Base-by-base conservation (phyloP, 2,888 invertebrate genomes). In the Leucophora obtusa region DNA sequence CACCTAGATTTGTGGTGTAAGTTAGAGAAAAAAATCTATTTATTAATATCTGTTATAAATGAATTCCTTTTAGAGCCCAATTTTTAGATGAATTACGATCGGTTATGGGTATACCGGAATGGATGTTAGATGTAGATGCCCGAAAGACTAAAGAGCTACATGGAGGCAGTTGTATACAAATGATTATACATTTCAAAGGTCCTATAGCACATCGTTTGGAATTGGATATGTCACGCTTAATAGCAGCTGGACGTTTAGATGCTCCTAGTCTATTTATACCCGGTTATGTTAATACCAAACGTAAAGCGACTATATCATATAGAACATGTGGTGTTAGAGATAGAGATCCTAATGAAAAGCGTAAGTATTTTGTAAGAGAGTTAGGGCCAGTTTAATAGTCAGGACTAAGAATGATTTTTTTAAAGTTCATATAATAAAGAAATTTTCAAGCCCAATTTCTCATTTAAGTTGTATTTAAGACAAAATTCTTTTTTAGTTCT, bases 1-100 rank as follows among this genome's bases (percentile, higher is more conserved):
- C 96, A 59, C 96, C 97, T 0, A 92, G 96, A 89, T 97, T 97
- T 90, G 96, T 96, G 17, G 92, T 96, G 96, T 97, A 91, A 93
- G 87, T 84, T 11, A n/a, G 11, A 43, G 1, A 43, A n/a, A 54
- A 35, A 3, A 2, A 35, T 50, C 51, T 54, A 38, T 28, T 47
- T 7, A 10, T 53, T 2, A 58, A 6, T 56, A 17, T n/a, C n/a
- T 18, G 11, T 21, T 28, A 28, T 28, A 6, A 28, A 6, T 28
- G 28, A 6, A 28, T 4, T 28, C 28, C 28, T 87, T 89, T 68
- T 86, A 97, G 96, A 1, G 94, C 95, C 0, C 95, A 95, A 90
- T 97, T 97, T 91, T 92, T 97, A 84, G 94, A 94, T 75, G 96
- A 96, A 83, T 91, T 97, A 9, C 92, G 96, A 43, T 91, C 92